Evolutionary conservation across 2,888 invertebrate species (phyloP), one percentile per base, ranked within the genome.

Genomic region (Cryptophagus acutangulus): DNA sequence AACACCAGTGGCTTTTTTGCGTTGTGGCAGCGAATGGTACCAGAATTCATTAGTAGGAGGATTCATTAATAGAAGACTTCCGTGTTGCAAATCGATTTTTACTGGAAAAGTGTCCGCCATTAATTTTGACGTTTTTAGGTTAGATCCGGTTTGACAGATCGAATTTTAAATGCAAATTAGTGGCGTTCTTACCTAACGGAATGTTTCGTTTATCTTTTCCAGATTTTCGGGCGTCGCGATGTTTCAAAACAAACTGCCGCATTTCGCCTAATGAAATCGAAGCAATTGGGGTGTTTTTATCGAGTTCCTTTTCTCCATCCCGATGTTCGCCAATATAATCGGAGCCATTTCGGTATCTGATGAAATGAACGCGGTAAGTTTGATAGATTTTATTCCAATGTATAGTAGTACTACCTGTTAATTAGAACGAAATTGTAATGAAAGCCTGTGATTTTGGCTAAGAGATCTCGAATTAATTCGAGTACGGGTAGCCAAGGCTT

Each of bases 301-400:
- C 80, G 42, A 84, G 66, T 47, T 83, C 83, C 8, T 73, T 73
- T 67, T 85, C 84, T 55, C 81, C 79, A 58, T 84, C 84, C 57
- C 78, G 72, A 55, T 84, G 84, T 55, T 82, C 82, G 6, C 84
- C 82, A 66, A 84, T 82, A 52, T 81, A 77, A 59, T 84, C 83
- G 26, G 65, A 62, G 8, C 84, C 84, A 67, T 81, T 74, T 58
- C 76, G 72, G 57, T 84, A 84, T 62, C 83, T 84, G 48, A 46
- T 48, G 43, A 38, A 39, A 45, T 15, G 18, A 36, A 29, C 28
- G 14, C 17, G 12, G 18, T 30, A 14, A 26, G 31, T 17, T 28
- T 18, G 8, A 39, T 20, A 17, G 15, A 31, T 31, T 38, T 17
- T 36, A 8, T 31, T 31, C 9, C n/a, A 26, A 26, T 3, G 12